A percentile compares a stretch with the other conserved stretches of the same genome.
phyloP scores from a whole-genome alignment of 1,140 invertebrate genomes.

The Heliconius melpomene region DNA sequence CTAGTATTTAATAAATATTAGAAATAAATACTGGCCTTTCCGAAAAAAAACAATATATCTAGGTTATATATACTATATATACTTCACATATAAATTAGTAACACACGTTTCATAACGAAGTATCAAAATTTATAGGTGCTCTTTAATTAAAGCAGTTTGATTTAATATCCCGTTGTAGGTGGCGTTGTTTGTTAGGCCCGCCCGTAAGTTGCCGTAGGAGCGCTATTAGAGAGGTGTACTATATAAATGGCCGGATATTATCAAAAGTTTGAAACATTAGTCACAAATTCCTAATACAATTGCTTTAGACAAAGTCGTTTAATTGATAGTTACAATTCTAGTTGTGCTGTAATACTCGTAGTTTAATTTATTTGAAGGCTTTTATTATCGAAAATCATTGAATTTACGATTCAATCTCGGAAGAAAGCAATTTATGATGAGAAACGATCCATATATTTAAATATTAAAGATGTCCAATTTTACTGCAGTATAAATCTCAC shows the following conservation, averaged over 20 bases:
- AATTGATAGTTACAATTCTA: conserved; percentile 39
- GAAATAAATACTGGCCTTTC: no score
- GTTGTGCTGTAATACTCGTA: not conserved
- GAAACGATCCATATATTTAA: conserved; percentile 16
- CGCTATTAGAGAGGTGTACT: conserved; percentile 37
- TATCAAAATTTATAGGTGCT: conserved; percentile 30
- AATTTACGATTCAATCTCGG: conserved; percentile 1
- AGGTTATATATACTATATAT: no score
- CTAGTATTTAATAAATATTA: no score
- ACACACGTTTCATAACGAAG: conserved; percentile 29
- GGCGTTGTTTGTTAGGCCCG: conserved; percentile 30
- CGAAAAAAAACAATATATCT: no score
- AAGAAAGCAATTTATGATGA: conserved; percentile 14
- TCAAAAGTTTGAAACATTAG: conserved; percentile 50
- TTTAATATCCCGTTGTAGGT: conserved; percentile 32
- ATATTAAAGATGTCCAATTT: conserved; percentile 24
- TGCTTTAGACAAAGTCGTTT: conserved; percentile 55
- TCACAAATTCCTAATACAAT: conserved; percentile 51
- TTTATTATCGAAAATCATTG: not conserved
- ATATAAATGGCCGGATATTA: conserved; percentile 49
- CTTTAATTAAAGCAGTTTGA: conserved; percentile 36
- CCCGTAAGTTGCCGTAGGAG: conserved; percentile 25
- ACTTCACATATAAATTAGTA: conserved; percentile 11
- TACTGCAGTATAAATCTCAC: conserved; percentile 32
- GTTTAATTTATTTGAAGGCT: not conserved